Conservation (phyloP, 2,113 vertebrate species). For the Urocolius indicus region DNA sequence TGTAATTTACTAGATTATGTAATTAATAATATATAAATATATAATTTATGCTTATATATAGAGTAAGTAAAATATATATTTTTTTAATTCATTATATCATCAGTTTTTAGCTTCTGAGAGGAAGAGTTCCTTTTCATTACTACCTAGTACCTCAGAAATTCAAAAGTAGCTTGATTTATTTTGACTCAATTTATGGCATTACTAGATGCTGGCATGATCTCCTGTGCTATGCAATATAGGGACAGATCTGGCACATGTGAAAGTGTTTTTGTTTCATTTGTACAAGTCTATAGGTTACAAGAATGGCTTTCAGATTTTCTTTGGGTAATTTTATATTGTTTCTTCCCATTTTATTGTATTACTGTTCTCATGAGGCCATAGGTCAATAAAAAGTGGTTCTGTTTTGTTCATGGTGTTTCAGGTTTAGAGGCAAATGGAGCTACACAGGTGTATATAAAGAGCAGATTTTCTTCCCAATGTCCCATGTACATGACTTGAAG, state of each 20-base stretch:
- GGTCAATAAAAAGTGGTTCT: not conserved
- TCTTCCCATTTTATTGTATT: not conserved
- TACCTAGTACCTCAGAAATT: not conserved
- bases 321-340: not conserved
- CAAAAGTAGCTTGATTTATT: not conserved
- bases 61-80: not conserved
- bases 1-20: not conserved
- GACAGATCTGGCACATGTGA: not conserved
- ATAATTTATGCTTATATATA: not conserved
- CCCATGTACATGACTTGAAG: not conserved
- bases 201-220: not conserved
- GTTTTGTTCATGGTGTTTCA: not conserved
- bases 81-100: not conserved
- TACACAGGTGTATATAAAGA: not conserved
- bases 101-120: not conserved
- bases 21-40: not conserved
- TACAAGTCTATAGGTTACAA: not conserved
- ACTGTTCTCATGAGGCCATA: not conserved
- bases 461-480: not conserved
- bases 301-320: not conserved
- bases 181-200: not conserved
- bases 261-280: not conserved
- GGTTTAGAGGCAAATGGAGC: not conserved
- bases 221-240: not conserved
- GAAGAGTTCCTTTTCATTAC: not conserved